phyloP scores from a whole-genome alignment of 2,797 vertebrate genomes.

The Hypotaenidia okinawae region DNA sequence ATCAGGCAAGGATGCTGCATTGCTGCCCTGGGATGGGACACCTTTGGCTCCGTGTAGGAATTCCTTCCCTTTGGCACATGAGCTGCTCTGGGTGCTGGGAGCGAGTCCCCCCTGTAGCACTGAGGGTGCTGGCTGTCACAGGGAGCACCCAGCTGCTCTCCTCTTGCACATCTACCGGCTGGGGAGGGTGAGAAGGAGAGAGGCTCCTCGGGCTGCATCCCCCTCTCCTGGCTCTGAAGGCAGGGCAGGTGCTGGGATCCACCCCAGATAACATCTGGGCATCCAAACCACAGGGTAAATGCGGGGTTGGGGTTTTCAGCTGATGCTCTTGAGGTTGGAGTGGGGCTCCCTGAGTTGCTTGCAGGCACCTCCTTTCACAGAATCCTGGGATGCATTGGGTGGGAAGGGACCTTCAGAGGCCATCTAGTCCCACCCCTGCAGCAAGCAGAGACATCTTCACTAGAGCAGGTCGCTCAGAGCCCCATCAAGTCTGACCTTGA shows the following conservation, averaged over 20 bases:
- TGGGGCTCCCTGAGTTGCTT: background rate
- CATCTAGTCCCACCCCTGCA: too few relatives aligned
- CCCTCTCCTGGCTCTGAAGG: background rate
- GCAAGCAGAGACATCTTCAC: too few relatives aligned
- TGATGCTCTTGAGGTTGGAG: background rate
- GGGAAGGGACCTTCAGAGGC: too few relatives aligned
- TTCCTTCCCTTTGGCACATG: background rate
- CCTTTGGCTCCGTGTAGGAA: background rate
- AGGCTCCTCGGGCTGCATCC: background rate
- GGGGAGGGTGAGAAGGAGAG: background rate
- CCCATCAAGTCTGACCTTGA: too few relatives aligned
- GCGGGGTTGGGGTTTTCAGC: background rate
- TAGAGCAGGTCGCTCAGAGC: too few relatives aligned
- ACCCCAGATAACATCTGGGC: background rate
- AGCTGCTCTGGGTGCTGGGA: background rate
- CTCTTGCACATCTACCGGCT: rapidly evolving
- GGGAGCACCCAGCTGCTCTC: background rate
- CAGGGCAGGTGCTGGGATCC: background rate
- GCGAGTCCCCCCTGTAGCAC: background rate
- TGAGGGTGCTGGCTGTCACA: background rate
- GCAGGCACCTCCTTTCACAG: background rate
- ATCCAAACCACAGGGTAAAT: background rate
- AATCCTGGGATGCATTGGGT: too few relatives aligned
- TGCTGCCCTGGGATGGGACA: background rate
- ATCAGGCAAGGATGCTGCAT: rapidly evolving